Base-by-base conservation (phyloP, 2,113 vertebrate species). In the Centropristis striata region DNA sequence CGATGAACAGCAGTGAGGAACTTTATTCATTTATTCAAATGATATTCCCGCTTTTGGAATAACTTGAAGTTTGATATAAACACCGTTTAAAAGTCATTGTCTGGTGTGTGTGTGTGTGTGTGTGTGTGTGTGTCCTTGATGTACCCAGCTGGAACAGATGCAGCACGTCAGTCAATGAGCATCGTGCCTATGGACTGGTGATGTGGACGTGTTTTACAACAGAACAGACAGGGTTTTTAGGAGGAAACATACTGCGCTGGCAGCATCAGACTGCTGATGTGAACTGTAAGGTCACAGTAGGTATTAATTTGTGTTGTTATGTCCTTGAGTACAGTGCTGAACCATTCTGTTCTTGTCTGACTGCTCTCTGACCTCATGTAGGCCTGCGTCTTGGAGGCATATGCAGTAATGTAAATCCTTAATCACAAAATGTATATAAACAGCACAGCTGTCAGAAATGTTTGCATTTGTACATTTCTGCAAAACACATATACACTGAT, bases 1-100 rank as follows among this genome's bases (percentile, higher is more conserved):
- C n/a, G 46, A 23, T 8, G 27, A 51, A 61, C 53, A 0, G 10
- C 65, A 47, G 16, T 3, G 21, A 63, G 57, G 13, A 53, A 66
- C 51, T 83, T 60, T 84, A 89, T 90, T 90, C 78, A 89, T 90
- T 66, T 87, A 90, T 90, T 90, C 44, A 87, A 84, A 91, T 82
- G 11, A 27, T 69, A 86, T 86, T 87, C 87, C 72, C 8, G 16
- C 46, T 81, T 77, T 61, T 58, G 51, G 70, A 83, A 85, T 85
- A 83, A 78, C 71, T 86, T 72, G 15, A 76, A 57, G 46, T 75
- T 78, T 51, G 61, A 74, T 78, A 61, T 86, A 73, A 81, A 86
- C 70, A 69, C 16, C 18, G 54, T 75, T 60, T 71, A 78, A 75
- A 83, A 84, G 44, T 70, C 50, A 23, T 7, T 68, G 58, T 44